These are phyloP conservation scores for Geotrypetes seraphini DNA, from an alignment of 2,797 vertebrate species.

Conservation along the genomic window DNA sequence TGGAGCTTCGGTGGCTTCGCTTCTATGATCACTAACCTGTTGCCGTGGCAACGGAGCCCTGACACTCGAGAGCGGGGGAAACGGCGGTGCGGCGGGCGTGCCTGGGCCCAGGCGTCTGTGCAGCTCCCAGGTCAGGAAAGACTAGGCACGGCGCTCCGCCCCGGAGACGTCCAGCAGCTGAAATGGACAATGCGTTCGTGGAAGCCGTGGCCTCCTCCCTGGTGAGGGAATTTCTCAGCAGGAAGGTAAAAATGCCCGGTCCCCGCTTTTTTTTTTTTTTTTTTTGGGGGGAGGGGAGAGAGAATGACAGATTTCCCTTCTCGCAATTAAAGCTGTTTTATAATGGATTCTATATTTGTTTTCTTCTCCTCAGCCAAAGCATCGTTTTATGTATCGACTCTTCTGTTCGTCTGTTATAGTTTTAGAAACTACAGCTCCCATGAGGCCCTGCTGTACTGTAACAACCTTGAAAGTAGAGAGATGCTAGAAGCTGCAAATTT, in stretches of 20 bases:
- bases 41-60: too few relatives aligned
- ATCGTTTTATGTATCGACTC: background rate
- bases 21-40: too few relatives aligned
- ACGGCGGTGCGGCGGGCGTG: too few relatives aligned
- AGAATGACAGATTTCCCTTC: background rate
- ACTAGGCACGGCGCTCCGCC: too few relatives aligned
- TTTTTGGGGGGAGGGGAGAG: too few relatives aligned
- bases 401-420: background rate
- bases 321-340: background rate
- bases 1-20: too few relatives aligned
- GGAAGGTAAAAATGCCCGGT: slow-evolving; percentile 75
- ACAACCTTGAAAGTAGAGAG: too few relatives aligned
- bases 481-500: too few relatives aligned
- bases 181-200: slow-evolving; percentile 50
- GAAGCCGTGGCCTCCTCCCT: slow-evolving; percentile 81
- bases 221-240: slow-evolving; percentile 82
- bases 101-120: too few relatives aligned
- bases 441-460: background rate
- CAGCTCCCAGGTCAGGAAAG: too few relatives aligned
- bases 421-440: slow-evolving; percentile 26
- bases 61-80: too few relatives aligned
- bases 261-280: background rate
- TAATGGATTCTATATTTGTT: background rate
- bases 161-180: too few relatives aligned
- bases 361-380: background rate